Evolutionary conservation across 1,140 invertebrate genomes (phyloP), one percentile per base, ranked within the genome.

Genomic region (Cydia fagiglandana): DNA sequence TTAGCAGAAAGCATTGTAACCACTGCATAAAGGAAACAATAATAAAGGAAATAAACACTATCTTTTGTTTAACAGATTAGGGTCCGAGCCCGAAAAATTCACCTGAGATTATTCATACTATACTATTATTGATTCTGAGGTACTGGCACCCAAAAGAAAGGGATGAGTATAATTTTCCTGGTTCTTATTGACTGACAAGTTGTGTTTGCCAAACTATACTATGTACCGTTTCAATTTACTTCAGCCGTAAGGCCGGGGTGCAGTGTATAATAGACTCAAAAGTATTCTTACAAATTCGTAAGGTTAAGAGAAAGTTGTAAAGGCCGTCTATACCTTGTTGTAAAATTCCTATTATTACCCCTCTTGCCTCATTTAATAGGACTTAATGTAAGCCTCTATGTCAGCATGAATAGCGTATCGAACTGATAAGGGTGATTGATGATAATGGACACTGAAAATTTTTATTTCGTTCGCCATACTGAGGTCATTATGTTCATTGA

Each of bases 341-440:
- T 61, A 61, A 61, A 61, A n/a, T 53, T 53, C 6, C 56, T n/a
- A 24, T 61, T 24, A 61, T 24, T 61, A 61, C 7, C 50, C n/a
- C 50, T 56, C 53, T 24, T 24, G 2, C 56, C 17, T 24, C 56
- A 24, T n/a, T 61, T 20, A 24, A 17, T 12, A 53, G 53, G 53
- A 61, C 56, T 61, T 61, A 61, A 61, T 61, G 20, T 66, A 66
- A 34, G 64, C n/a, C 34, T 70, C 30, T 38, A 38, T 70, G 66
- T 41, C 66, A 70, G 66, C 34, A 38, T 70, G 66, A 70, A 38
- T 17, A 45, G 66, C 34, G 38, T 70, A 70, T 70, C 17, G 66
- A 17, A 20, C 28, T 70, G 66, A 70, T 70, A 70, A 70, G 34
- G 10, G 10, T 70, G 66, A 70, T 70, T 34, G 66, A 70, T 70